Conservation (phyloP, 2,113 vertebrate genomes). For the Dromaius novaehollandiae region DNA sequence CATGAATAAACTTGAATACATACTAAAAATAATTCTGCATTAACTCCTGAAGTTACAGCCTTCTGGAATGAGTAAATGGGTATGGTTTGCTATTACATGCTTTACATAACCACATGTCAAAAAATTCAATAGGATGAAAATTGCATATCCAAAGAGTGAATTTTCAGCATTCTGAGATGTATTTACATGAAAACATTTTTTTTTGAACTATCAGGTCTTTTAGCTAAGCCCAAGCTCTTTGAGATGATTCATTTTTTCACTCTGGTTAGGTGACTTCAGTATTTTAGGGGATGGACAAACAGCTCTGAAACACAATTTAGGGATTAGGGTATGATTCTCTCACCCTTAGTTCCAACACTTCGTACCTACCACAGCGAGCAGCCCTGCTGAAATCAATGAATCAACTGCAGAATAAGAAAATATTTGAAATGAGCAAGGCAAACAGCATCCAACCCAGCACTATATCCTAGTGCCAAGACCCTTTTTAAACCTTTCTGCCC, state of each 20-base stretch:
- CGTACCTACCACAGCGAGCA: background rate
- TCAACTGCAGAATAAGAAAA: background rate
- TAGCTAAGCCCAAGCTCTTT: background rate
- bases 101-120: slow-evolving; percentile 64
- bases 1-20: slow-evolving; percentile 74
- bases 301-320: background rate
- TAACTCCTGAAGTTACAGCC: slow-evolving; percentile 57
- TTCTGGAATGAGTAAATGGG: slow-evolving; percentile 51
- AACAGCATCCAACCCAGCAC: background rate
- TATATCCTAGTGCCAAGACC: background rate
- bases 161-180: background rate
- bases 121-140: slow-evolving; percentile 42
- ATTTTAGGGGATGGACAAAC: background rate
- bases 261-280: background rate
- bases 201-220: background rate
- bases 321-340: background rate
- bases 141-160: background rate
- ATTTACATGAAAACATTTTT: background rate
- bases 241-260: background rate
- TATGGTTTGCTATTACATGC: slow-evolving; percentile 35
- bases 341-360: background rate
- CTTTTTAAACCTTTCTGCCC: background rate
- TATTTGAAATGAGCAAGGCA: background rate
- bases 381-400: background rate
- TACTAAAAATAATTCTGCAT: slow-evolving; percentile 70